Evolutionary conservation across 2,888 invertebrate species (phyloP), one percentile per base, ranked within the genome.

Genomic region (Vannuccia rotundouncinata): DNA sequence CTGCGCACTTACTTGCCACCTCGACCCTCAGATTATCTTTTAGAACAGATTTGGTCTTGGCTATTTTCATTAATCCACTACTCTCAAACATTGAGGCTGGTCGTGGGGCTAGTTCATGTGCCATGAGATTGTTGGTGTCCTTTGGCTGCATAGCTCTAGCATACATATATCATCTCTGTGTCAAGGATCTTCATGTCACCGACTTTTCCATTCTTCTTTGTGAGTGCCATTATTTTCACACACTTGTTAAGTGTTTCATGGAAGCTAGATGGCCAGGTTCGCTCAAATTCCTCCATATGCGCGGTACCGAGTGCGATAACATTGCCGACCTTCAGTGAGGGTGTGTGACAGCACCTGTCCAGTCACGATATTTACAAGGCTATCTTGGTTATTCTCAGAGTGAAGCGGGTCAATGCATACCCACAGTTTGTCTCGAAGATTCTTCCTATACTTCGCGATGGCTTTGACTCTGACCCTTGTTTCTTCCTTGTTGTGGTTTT

Each of bases 11-110:
- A n/a, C 79, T 31, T 60, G 79, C 31, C 29, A 45, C 29, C 77
- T 80, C 75, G 25, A 81, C 75, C 75, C 79, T 31, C 59, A 79
- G 25, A 28, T 73, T 25, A 30, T 81, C 79, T 59, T 81, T 81
- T 2, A 81, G 76, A 25, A 30, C 74, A 27, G 81, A 45, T 80
- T 81, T 81, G 10, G 81, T 25, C 28, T 80, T 81, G 28, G 27
- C 74, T 28, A 2, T 29, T 22, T 66, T 1, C 74, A 80, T 81
- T 5, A 59, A 5, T 29, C 79, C 81, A 80, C 29, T 31, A 28
- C 22, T 73, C 22, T 80, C 79, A 59, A 81, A 81, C 79, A 81
- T 74, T 2, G 81, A 66, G 66, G 66, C 66, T 66, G 66, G 66
- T 75, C 29, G 81, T 75, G 79, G 79, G 31, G 79, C 25, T 45